A percentile compares a stretch with the other conserved stretches of the same genome.
These are phyloP conservation scores for Artemisiospiza belli DNA, from an alignment of 2,113 vertebrate species.

Conservation along the genomic window DNA sequence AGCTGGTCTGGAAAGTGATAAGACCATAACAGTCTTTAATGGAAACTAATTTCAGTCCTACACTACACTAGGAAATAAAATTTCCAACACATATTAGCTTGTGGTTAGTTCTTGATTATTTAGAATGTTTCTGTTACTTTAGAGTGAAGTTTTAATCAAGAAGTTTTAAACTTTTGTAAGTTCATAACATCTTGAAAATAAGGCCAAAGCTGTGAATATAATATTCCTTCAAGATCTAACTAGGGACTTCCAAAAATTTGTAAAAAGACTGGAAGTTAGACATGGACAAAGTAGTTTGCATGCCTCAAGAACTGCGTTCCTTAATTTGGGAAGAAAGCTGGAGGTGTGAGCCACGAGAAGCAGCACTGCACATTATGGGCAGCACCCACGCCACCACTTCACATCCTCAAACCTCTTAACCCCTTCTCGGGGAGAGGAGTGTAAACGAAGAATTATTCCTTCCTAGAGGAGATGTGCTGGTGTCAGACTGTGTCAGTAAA, in stretches of 20 bases:
- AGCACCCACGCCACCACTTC: background rate
- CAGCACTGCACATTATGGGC: background rate
- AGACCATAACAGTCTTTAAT: background rate
- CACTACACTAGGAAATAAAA: background rate
- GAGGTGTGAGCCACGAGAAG: background rate
- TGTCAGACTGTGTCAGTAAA: background rate
- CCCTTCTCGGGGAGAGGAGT: background rate
- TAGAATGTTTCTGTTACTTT: background rate
- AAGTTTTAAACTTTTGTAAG: background rate
- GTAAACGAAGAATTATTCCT: background rate
- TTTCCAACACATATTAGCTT: background rate
- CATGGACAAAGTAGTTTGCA: background rate
- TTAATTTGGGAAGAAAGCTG: background rate
- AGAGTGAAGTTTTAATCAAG: background rate
- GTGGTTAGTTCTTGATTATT: background rate
- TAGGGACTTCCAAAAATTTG: background rate
- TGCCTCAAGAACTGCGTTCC: background rate
- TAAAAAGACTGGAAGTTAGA: background rate
- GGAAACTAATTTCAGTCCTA: background rate
- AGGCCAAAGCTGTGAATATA: background rate
- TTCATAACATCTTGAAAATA: background rate
- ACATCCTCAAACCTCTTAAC: background rate
- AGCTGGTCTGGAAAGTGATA: conserved; percentile 13
- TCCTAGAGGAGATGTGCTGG: background rate
- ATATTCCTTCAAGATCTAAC: background rate